Evolutionary conservation across 1,140 invertebrate genomes (phyloP).

Genomic region (Drosophila ambigua): DNA sequence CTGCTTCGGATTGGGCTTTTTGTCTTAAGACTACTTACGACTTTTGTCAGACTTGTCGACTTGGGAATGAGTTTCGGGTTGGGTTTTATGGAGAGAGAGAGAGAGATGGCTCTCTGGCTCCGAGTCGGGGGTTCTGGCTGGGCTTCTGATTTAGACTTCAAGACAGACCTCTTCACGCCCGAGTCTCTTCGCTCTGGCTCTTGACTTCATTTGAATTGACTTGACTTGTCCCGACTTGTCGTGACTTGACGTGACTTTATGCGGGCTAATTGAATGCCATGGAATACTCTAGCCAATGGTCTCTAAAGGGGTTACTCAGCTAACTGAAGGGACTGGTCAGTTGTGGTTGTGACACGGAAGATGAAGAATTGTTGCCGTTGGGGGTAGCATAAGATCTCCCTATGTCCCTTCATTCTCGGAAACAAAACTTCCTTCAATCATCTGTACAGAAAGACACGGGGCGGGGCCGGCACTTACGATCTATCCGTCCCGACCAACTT

Average conservation of each 20-base stretch:
- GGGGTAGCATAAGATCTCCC: too few relatives aligned
- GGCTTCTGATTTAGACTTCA: constrained; percentile 33
- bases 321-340: too few relatives aligned
- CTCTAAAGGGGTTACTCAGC: too few relatives aligned
- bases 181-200: constrained; percentile 32
- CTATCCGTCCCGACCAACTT: background rate
- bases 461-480: background rate
- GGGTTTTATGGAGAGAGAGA: background rate
- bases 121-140: constrained; percentile 1
- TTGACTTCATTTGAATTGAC: constrained; percentile 34
- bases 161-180: constrained; percentile 21
- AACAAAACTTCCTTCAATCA: too few relatives aligned
- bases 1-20: constrained; percentile 4
- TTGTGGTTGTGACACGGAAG: too few relatives aligned
- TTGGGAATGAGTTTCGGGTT: background rate
- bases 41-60: background rate
- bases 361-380: too few relatives aligned
- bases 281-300: background rate
- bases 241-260: constrained; percentile 24
- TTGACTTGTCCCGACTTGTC: constrained; percentile 5
- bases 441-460: too few relatives aligned
- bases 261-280: constrained; percentile 32
- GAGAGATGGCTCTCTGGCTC: background rate
- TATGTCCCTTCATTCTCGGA: too few relatives aligned
- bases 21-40: background rate